Base-by-base conservation (phyloP, 2,113 vertebrate species). In the Eublepharis macularius region DNA sequence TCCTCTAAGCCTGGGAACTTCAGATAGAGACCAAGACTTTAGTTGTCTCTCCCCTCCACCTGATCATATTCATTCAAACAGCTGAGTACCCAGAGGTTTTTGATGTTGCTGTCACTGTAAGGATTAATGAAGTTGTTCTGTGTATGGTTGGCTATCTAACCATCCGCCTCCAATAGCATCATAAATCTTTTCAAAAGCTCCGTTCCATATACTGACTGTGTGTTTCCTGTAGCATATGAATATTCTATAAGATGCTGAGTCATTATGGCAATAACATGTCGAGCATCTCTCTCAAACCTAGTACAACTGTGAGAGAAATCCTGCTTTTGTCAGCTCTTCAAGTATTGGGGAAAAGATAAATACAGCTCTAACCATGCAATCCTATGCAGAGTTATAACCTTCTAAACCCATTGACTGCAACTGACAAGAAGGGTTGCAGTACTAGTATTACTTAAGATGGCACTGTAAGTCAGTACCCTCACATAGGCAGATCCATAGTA, bases 401-500 rank as follows among this genome's bases (percentile, higher is more conserved):
- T 57, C 16, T 21, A 60, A 54, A 19, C 5, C 51, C 51, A 54
- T 54, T 57, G 14, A 57, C 54, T 57, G 54, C 19, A 57, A 57
- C 21, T 57, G 54, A 16, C 54, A 5, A 21, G 10, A 57, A 57
- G 19, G 51, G n/a, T n/a, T n/a, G n/a, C n/a, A n/a, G n/a, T n/a
- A n/a, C n/a, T n/a, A 13, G 54, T 57, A 57, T 19, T 57, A 19
- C 54, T n/a, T 68, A 68, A 32, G 66, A 68, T 9, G 3, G 11
- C 10, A 34, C 66, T 34, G 4, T 65, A 17, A 77, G 21, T 29
- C 26, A 3, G 34, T 51, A 1, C 45, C 24, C 2, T 0, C 0
- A 0, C 1, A 51, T 13, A 10, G 47, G 47, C 34, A 65, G 14
- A 49, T 26, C 17, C 43, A 17, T 17, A 34, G 17, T 29, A 70